Evolutionary conservation across 2,797 vertebrate species (phyloP), one percentile per base, ranked within the genome.

Genomic region (Enteromius fasciolatus): DNA sequence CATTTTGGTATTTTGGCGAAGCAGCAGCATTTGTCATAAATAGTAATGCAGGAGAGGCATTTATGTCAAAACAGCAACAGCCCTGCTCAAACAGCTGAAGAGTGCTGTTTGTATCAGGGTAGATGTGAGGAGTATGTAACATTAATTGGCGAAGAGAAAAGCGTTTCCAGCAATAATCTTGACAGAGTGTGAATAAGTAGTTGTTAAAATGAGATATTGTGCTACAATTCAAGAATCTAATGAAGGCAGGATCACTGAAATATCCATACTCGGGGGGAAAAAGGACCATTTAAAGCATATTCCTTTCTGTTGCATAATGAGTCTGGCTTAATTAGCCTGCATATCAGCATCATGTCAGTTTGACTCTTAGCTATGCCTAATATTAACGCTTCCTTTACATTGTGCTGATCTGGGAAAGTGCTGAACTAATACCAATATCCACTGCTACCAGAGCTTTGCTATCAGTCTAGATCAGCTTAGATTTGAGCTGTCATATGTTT

Each of bases 1-100:
- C 67, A 54, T 39, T 46, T 78, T 76, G 36, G 28, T 72, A 79
- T 70, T 54, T 68, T 81, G 44, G 66, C 28, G 14, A 36, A 83
- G 61, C 50, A 64, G 78, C 66, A 66, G 41, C 64, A 64, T 82
- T 86, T 68, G 17, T 72, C 73, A 82, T 87, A 61, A 84, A 82
- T 85, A 83, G 80, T 83, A 85, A 78, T 80, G 41, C 10, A 44
- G 36, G 15, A n/a, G 50, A 36, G 31, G 52, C 78, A 75, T 61
- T 87, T 44, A 7, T 81, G 72, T 88, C 57, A 68, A 84, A 86
- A 85, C 76, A 84, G 28, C 48, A 81, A 67, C 41, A 46, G 61
- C 57, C 20, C 18, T 25, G 44, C 28, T 61, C 54, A 52, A 79
- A 80, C n/a, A 36, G 44, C 44, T 25, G 73, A 72, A 57, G 61